A percentile compares a stretch with the other conserved stretches of the same genome.
Conservation (phyloP, 2,888 invertebrate species). For the Drosophila borealis region DNA sequence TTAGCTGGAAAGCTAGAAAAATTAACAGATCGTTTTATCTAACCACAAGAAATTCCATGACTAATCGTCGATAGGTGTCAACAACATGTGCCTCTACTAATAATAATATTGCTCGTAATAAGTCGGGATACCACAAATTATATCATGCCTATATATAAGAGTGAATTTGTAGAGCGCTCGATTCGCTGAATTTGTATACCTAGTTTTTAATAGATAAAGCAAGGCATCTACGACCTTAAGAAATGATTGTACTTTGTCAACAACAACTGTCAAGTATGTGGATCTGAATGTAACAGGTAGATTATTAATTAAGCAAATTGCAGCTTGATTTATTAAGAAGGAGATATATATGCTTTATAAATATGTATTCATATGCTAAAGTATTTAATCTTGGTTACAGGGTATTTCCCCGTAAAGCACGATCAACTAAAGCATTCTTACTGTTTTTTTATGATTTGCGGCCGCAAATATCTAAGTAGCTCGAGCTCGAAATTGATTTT, state of each 20-base stretch:
- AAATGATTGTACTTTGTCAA: background rate
- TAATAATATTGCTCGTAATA: constrained; percentile 23
- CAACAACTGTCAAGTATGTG: too few species aligned
- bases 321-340: too few species aligned
- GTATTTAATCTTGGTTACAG: background rate
- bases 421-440: background rate
- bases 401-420: background rate
- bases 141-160: constrained; percentile 61
- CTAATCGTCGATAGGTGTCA: constrained; percentile 53
- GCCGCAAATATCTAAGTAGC: constrained; percentile 51
- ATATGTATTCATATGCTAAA: too few species aligned
- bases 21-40: constrained; percentile 24
- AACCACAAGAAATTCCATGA: constrained; percentile 66
- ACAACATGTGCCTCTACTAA: constrained; percentile 34
- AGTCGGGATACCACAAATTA: constrained; percentile 52
- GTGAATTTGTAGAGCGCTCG: constrained; percentile 38
- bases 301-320: too few species aligned
- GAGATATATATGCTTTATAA: too few species aligned
- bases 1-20: constrained; percentile 20
- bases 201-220: background rate
- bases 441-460: constrained; percentile 32
- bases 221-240: background rate
- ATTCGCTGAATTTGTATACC: constrained; percentile 34
- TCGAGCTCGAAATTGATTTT: constrained; percentile 49
- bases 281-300: too few species aligned